Evolutionary conservation across 2,797 vertebrate genomes (phyloP).

Genomic region (Gallirallus australis): DNA sequence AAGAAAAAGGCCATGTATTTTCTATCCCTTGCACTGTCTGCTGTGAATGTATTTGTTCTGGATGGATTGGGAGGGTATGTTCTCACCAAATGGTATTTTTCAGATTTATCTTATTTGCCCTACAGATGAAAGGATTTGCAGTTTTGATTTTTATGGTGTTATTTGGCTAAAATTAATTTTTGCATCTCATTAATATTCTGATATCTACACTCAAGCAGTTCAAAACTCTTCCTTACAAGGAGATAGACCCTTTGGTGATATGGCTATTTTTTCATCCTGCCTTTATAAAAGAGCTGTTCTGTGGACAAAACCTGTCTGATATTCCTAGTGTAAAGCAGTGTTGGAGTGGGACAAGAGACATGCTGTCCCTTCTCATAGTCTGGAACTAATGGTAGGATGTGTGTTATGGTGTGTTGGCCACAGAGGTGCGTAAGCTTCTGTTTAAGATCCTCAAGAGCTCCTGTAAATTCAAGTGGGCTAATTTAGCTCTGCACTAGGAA

Average conservation of each 20-base stretch:
- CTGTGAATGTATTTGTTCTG: conserved; percentile 16
- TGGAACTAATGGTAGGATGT: background rate
- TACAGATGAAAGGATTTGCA: background rate
- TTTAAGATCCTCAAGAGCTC: background rate
- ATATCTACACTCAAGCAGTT: background rate
- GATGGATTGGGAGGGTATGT: background rate
- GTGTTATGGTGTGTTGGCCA: background rate
- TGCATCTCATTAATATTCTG: background rate
- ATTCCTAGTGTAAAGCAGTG: background rate
- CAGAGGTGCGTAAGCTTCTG: background rate
- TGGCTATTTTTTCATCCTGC: background rate
- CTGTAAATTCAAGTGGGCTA: background rate
- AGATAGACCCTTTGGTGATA: background rate
- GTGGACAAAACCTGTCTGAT: background rate
- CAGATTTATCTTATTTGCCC: background rate
- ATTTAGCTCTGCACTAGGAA: background rate
- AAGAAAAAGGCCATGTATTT: conserved; percentile 47
- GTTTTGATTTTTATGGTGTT: background rate
- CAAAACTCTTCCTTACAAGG: background rate
- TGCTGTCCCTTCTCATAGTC: background rate
- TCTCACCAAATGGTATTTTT: background rate
- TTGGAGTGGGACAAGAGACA: background rate
- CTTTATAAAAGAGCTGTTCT: background rate
- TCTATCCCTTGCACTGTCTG: background rate
- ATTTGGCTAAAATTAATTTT: background rate